Conservation (phyloP, 2,797 vertebrate genomes). For the Pantherophis alleghaniensis region DNA sequence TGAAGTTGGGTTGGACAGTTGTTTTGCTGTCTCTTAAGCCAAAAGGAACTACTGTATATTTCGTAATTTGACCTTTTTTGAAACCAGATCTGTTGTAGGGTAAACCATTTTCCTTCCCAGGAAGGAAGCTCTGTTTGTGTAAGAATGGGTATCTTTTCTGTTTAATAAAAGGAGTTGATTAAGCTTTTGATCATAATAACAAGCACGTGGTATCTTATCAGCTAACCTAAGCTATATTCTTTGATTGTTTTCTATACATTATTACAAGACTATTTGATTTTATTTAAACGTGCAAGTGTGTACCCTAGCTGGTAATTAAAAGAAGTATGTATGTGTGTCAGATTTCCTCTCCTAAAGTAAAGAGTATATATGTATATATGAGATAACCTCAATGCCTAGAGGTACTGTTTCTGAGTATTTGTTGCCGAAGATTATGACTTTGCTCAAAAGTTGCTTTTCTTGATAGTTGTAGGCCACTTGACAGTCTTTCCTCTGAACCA, state of each 20-base stretch:
- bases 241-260: neutral
- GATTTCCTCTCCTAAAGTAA: neutral
- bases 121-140: neutral
- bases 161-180: neutral
- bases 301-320: neutral
- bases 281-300: neutral
- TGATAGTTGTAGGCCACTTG: neutral
- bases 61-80: neutral
- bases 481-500: neutral
- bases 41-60: neutral
- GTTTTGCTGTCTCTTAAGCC: neutral
- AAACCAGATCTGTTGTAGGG: neutral
- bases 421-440: neutral
- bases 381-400: neutral
- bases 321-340: neutral
- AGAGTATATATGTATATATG: neutral
- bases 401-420: neutral
- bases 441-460: neutral
- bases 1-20: neutral
- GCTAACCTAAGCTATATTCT: neutral
- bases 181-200: neutral
- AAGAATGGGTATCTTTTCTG: neutral
- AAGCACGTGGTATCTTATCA: neutral
- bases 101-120: neutral
- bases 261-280: neutral